phyloP scores from a whole-genome alignment of 2,113 vertebrate genomes.

The Nothobranchius kuhntae region DNA sequence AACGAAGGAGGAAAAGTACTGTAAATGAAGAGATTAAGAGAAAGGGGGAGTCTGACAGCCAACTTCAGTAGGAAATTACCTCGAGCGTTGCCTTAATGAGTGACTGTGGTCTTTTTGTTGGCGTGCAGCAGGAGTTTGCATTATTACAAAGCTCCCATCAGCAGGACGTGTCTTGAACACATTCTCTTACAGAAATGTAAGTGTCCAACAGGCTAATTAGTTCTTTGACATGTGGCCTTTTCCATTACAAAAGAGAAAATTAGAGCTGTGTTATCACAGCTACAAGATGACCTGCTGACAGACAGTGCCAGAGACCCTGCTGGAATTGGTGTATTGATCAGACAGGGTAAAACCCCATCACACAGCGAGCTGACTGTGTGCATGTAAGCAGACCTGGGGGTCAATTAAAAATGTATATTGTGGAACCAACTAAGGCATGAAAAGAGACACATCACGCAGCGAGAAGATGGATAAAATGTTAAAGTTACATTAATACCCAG shows the following conservation, averaged over 20 bases:
- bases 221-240: constrained; percentile 51
- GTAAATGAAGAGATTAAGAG: constrained; percentile 1
- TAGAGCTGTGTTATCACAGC: constrained; percentile 36
- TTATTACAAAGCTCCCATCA: constrained; percentile 42
- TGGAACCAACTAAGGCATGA: constrained; percentile 4
- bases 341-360: constrained; percentile 45
- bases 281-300: constrained; percentile 62
- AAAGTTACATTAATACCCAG: neutral
- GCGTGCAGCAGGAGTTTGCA: constrained; percentile 37
- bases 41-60: constrained; percentile 17
- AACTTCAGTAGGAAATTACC: constrained; percentile 29
- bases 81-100: constrained; percentile 42
- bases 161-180: constrained; percentile 46
- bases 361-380: constrained; percentile 47
- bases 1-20: neutral
- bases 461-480: neutral
- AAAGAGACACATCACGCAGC: constrained; percentile 4
- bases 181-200: constrained; percentile 56
- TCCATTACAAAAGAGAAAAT: constrained; percentile 48
- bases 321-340: constrained; percentile 65
- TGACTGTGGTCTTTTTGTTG: constrained; percentile 31
- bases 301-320: constrained; percentile 33
- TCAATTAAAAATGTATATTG: constrained; percentile 61
- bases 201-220: constrained; percentile 67
- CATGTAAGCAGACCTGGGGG: constrained; percentile 40